phyloP scores from a whole-genome alignment of 2,888 invertebrate species.

The Mythimna vitellina region DNA sequence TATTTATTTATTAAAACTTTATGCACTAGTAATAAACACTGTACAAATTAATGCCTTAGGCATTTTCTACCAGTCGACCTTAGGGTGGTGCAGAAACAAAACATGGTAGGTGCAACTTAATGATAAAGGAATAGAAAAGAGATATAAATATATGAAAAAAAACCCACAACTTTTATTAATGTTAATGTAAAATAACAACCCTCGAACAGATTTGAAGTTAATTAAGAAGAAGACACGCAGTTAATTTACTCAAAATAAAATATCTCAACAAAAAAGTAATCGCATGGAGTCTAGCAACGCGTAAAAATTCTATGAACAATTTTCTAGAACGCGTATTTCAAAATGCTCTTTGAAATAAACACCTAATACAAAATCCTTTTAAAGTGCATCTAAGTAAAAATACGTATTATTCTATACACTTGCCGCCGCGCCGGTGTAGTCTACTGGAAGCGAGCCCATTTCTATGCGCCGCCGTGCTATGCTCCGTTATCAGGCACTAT shows the following conservation, averaged over 20 bases:
- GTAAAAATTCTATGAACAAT: conserved; percentile 7
- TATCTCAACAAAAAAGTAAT: conserved; percentile 21
- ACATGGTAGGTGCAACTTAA: too few species aligned
- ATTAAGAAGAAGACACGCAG: neutral
- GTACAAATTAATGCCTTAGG: too few species aligned
- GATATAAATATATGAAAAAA: too few species aligned
- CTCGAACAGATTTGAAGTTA: conserved; percentile 7
- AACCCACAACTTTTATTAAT: conserved; percentile 31
- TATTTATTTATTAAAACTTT: too few species aligned
- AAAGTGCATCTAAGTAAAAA: conserved; percentile 65
- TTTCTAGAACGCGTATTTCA: conserved; percentile 39
- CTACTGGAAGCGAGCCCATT: conserved; percentile 67
- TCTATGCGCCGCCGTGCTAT: conserved; percentile 61
- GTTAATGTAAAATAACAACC: conserved; percentile 36
- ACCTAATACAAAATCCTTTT: conserved; percentile 60
- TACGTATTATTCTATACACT: conserved; percentile 62
- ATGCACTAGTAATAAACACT: too few species aligned
- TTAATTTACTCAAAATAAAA: conserved; percentile 1
- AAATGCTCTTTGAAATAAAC: conserved; percentile 54
- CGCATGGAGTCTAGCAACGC: neutral
- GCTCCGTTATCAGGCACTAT: conserved; percentile 63
- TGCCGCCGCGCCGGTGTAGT: conserved; percentile 47
- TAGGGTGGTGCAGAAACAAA: too few species aligned
- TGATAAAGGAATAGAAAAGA: too few species aligned
- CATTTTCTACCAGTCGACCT: too few species aligned